These are phyloP conservation scores for Ciconia maguari DNA, from an alignment of 2,113 vertebrate genomes.

Conservation along the genomic window DNA sequence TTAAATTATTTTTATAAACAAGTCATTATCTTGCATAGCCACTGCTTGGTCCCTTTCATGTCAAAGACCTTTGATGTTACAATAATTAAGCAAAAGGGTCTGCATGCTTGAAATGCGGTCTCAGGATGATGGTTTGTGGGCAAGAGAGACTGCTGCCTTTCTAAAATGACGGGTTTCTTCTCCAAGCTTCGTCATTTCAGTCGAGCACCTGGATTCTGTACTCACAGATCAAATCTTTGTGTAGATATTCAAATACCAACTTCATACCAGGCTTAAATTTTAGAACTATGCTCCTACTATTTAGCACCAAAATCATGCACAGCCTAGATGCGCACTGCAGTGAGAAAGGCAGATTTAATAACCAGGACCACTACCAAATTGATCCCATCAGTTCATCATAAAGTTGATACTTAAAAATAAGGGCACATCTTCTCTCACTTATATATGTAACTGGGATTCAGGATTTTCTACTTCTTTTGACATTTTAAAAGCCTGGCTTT, in stretches of 20 bases:
- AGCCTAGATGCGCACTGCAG: too few relatives aligned
- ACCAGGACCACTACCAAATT: neutral
- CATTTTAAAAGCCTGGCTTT: neutral
- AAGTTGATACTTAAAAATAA: neutral
- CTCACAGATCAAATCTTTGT: neutral
- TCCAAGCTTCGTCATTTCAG: neutral
- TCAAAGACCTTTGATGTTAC: conserved; percentile 44
- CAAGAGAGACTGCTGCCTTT: conserved; percentile 19
- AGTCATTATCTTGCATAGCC: conserved; percentile 61
- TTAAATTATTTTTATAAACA: conserved; percentile 63
- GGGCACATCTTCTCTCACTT: neutral
- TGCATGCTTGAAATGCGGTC: conserved; percentile 7
- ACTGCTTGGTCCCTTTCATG: conserved; percentile 61
- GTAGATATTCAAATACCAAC: neutral
- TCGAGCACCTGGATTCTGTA: neutral
- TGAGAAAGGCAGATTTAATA: neutral
- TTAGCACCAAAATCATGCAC: neutral
- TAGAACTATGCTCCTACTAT: neutral
- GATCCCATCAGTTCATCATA: neutral
- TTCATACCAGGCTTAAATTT: neutral
- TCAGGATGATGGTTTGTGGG: neutral
- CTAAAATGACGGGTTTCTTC: neutral
- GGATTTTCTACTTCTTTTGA: neutral
- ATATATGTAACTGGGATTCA: neutral
- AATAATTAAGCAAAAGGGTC: conserved; percentile 54